These are phyloP conservation scores for Peromyscus eremicus DNA, from an alignment of 2,797 vertebrate genomes.

Conservation along the genomic window DNA sequence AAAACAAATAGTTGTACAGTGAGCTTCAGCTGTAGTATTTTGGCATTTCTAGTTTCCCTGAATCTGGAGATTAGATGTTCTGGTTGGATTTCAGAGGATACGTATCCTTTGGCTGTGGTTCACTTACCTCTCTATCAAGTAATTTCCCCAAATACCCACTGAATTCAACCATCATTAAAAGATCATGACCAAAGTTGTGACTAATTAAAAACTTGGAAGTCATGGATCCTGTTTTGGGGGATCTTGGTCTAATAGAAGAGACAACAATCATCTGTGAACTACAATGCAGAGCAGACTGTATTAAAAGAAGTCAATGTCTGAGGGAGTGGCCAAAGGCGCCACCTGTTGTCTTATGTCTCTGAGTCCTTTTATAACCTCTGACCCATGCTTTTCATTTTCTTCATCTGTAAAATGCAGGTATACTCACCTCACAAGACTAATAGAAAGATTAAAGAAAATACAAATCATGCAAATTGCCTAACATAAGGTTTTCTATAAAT, in stretches of 20 bases:
- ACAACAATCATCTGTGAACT: neutral
- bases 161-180: constrained; percentile 42
- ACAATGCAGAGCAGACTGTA: neutral
- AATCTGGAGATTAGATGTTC: constrained; percentile 42
- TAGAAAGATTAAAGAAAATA: constrained; percentile 39
- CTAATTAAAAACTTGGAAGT: constrained; percentile 34
- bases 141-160: neutral
- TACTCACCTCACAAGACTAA: constrained; percentile 22
- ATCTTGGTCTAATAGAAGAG: neutral
- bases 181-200: neutral
- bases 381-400: constrained; percentile 43
- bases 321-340: neutral
- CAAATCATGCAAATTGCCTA: constrained; percentile 18
- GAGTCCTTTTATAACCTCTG: constrained; percentile 9
- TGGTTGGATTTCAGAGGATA: constrained; percentile 24
- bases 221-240: neutral
- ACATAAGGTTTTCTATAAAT: constrained; percentile 58
- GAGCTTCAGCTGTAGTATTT: neutral
- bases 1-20: neutral
- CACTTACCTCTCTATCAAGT: neutral
- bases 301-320: neutral
- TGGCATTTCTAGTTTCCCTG: neutral
- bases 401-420: constrained; percentile 9
- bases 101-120: constrained; percentile 20
- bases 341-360: neutral